A percentile compares a stretch with the other conserved stretches of the same genome.
Conservation (phyloP, 2,797 vertebrate genomes). For the Oreonectes daqikongensis region DNA sequence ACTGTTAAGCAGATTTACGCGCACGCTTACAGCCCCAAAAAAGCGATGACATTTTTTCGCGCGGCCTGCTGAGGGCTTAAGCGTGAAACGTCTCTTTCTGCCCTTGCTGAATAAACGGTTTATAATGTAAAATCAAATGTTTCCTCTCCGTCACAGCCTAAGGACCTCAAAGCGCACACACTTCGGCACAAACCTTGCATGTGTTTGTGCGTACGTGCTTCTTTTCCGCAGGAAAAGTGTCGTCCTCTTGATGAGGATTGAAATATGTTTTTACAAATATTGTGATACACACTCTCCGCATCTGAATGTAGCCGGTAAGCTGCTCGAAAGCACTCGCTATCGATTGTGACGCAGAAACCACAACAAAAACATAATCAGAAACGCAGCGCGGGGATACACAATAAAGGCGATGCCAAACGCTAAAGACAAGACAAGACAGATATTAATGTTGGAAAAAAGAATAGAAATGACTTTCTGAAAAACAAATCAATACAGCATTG, state of each 20-base stretch:
- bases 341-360: slow-evolving; percentile 14
- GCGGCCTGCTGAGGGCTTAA: slow-evolving; percentile 61
- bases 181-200: slow-evolving; percentile 23
- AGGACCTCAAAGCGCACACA: slow-evolving; percentile 58
- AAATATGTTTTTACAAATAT: neutral
- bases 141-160: slow-evolving; percentile 62
- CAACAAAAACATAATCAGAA: slow-evolving; percentile 6
- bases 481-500: slow-evolving; percentile 33
- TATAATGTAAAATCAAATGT: slow-evolving; percentile 75
- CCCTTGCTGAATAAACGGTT: slow-evolving; percentile 73
- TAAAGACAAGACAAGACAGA: slow-evolving; percentile 15
- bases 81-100: slow-evolving; percentile 63
- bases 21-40: slow-evolving; percentile 64
- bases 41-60: slow-evolving; percentile 62
- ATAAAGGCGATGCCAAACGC: slow-evolving; percentile 11
- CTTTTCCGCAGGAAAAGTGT: neutral
- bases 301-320: neutral
- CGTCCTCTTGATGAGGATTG: neutral
- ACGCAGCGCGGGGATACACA: neutral
- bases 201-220: neutral
- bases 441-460: slow-evolving; percentile 29
- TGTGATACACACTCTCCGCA: neutral
- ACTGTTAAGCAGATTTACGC: slow-evolving; percentile 75
- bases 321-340: slow-evolving; percentile 30
- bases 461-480: slow-evolving; percentile 32